Conservation (phyloP, 2,113 vertebrate species). For the Lutjanus erythropterus region DNA sequence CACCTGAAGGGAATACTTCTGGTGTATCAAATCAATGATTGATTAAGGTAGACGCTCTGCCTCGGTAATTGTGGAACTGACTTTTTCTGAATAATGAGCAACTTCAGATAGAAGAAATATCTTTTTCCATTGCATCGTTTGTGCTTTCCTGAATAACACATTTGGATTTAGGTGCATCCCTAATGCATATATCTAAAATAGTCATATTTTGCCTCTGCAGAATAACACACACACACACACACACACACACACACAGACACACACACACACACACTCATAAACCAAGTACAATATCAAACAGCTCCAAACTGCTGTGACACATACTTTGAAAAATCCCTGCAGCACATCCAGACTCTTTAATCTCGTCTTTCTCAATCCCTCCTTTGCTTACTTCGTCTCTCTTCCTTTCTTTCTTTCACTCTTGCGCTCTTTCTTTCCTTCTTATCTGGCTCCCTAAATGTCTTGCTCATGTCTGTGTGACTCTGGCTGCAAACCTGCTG, state of each 20-base stretch:
- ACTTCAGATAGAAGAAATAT: no score
- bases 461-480: constrained; percentile 40
- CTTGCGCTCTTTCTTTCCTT: constrained; percentile 23
- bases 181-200: constrained; percentile 50
- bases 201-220: constrained; percentile 11
- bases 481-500: constrained; percentile 42
- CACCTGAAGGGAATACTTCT: no score
- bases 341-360: constrained; percentile 65
- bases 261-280: constrained; percentile 10
- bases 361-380: constrained; percentile 65
- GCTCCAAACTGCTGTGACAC: constrained; percentile 53
- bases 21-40: no score
- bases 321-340: constrained; percentile 61
- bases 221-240: constrained; percentile 19
- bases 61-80: no score
- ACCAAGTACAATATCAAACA: constrained; percentile 52
- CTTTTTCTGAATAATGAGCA: no score
- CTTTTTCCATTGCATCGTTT: no score
- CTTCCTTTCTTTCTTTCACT: constrained; percentile 19
- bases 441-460: constrained; percentile 29
- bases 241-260: not conserved
- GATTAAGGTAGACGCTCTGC: no score
- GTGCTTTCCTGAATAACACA: no score
- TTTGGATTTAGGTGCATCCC: no score
- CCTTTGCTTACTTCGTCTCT: constrained; percentile 60